A percentile compares a stretch with the other conserved stretches of the same genome.
phyloP scores from a whole-genome alignment of 2,113 vertebrate species.

The Prochilodus magdalenae region DNA sequence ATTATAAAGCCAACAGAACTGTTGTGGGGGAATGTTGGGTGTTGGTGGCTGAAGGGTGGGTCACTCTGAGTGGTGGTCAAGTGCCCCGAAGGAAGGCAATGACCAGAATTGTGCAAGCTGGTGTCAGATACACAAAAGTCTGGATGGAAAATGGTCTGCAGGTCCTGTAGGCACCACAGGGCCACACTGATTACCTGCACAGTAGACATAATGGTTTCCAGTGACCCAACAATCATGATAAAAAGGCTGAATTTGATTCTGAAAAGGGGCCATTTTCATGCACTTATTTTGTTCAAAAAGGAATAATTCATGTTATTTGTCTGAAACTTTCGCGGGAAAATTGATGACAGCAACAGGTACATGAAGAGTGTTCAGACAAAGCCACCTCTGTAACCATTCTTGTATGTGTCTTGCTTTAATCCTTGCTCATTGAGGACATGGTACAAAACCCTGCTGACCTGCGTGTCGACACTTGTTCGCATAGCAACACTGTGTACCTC shows the following conservation, averaged over 20 bases:
- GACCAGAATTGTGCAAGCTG: too few species aligned
- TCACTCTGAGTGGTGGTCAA: too few species aligned
- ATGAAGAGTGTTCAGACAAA: not conserved
- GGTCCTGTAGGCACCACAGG: too few species aligned
- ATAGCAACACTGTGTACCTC: constrained; percentile 9
- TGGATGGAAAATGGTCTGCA: too few species aligned
- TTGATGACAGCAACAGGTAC: not conserved
- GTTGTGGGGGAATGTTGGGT: too few species aligned
- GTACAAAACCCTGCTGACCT: not conserved
- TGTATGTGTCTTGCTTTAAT: not conserved
- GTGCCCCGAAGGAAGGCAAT: too few species aligned
- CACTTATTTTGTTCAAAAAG: not conserved
- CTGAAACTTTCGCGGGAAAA: not conserved
- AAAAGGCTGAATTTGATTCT: too few species aligned
- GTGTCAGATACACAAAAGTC: too few species aligned
- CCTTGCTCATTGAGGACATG: not conserved
- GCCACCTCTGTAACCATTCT: not conserved
- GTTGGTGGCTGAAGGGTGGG: too few species aligned
- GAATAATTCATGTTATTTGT: not conserved
- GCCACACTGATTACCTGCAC: too few species aligned
- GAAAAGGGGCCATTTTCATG: not conserved
- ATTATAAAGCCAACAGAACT: too few species aligned
- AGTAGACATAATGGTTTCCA: too few species aligned
- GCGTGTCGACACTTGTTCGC: not conserved
- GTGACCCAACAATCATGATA: not conserved